A percentile compares a stretch with the other conserved stretches of the same genome.
phyloP scores from a whole-genome alignment of 2,888 invertebrate species.

The Idaea biselata region DNA sequence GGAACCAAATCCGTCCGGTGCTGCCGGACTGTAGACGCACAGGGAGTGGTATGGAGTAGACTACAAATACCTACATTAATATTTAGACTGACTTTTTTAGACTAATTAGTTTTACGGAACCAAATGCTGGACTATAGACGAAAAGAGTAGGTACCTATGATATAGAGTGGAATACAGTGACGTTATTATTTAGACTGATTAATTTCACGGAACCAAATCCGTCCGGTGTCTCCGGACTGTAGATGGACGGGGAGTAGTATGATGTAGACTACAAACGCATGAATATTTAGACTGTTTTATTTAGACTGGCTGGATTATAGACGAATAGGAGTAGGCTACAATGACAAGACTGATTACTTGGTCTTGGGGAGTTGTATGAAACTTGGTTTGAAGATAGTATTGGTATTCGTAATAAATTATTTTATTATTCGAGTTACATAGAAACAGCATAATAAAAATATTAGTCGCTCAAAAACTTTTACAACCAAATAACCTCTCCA shows the following conservation, averaged over 20 bases:
- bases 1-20: conserved; percentile 77
- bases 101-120: conserved; percentile 77
- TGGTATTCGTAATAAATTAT: too few species aligned
- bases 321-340: too few species aligned
- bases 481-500: conserved; percentile 40
- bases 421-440: too few species aligned
- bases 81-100: conserved; percentile 76
- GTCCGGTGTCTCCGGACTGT: conserved; percentile 57
- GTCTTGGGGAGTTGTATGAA: too few species aligned
- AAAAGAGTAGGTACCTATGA: conserved; percentile 21
- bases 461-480: conserved; percentile 3
- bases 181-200: conserved; percentile 77
- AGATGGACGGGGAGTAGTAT: conserved; percentile 18
- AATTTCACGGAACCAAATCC: conserved; percentile 77
- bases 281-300: too few species aligned
- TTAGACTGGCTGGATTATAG: conserved; percentile 76
- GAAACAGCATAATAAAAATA: too few species aligned
- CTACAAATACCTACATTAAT: too few species aligned
- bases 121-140: conserved; percentile 40
- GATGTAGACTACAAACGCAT: conserved; percentile 27
- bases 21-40: conserved; percentile 30
- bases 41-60: conserved; percentile 29
- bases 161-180: conserved; percentile 35
- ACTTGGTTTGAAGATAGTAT: too few species aligned
- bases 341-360: too few species aligned